Evolutionary conservation across 2,797 vertebrate species (phyloP).

Genomic region (Oreochromis grahami): DNA sequence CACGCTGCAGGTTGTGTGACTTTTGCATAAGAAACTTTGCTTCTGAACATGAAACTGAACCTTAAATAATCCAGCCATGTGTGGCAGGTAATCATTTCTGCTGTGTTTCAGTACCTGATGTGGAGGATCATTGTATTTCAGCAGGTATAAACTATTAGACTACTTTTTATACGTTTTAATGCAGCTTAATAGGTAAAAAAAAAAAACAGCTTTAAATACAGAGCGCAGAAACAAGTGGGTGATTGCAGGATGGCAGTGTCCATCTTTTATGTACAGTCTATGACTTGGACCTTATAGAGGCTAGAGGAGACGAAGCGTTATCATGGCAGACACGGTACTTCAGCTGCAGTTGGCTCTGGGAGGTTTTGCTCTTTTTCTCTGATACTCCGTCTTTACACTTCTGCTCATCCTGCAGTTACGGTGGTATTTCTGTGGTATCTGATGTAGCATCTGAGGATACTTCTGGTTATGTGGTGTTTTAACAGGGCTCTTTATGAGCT

Average conservation of each 20-base stretch:
- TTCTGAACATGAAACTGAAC: neutral
- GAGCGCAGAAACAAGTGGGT: neutral
- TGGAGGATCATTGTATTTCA: neutral
- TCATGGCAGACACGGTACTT: neutral
- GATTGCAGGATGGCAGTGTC: neutral
- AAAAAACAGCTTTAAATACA: neutral
- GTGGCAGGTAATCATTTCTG: neutral
- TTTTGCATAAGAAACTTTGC: neutral
- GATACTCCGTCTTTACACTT: neutral
- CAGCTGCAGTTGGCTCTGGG: neutral
- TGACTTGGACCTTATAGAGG: accelerated
- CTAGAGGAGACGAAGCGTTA: neutral
- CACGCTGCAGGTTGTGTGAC: accelerated
- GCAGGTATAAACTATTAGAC: neutral
- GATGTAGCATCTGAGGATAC: neutral
- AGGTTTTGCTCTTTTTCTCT: neutral
- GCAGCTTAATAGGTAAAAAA: neutral
- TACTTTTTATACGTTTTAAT: neutral
- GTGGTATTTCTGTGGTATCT: neutral
- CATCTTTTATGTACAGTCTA: neutral
- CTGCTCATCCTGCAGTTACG: neutral
- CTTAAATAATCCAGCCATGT: neutral
- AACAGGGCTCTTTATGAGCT: neutral
- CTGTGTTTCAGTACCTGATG: neutral
- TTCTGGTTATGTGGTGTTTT: neutral